Evolutionary conservation across 2,888 invertebrate species (phyloP).

Genomic region (Apocheima hispidaria): DNA sequence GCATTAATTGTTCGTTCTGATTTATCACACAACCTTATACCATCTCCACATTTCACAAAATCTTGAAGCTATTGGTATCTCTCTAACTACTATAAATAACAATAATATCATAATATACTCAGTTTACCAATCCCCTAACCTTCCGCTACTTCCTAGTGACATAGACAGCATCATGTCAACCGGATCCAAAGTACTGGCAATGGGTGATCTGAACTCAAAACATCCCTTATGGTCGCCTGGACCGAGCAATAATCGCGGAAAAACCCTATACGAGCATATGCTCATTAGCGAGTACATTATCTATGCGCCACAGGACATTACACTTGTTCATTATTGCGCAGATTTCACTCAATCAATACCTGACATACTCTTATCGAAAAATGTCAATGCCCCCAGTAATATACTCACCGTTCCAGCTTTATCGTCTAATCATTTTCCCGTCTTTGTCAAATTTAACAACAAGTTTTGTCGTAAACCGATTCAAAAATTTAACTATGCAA

Average conservation of each 20-base stretch:
- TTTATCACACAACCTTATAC: neutral
- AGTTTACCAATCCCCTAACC: neutral
- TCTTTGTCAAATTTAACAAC: neutral
- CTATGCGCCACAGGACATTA: neutral
- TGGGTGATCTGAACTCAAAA: neutral
- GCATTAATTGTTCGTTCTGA: neutral
- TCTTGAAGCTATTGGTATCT: neutral
- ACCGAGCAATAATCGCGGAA: neutral
- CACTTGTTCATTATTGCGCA: neutral
- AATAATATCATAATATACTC: neutral
- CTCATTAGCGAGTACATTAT: neutral
- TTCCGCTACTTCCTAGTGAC: neutral
- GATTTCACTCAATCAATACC: neutral
- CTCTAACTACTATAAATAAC: neutral
- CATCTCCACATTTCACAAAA: neutral
- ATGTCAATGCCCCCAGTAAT: neutral
- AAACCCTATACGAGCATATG: neutral
- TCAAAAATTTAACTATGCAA: neutral
- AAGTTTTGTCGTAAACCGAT: neutral
- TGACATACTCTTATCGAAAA: neutral
- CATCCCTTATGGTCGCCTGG: neutral
- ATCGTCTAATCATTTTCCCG: neutral
- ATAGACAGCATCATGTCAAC: neutral
- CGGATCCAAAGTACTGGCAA: neutral
- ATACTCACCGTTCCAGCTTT: neutral